Percentiles rank a stretch among this genome's conserved stretches.
These are phyloP conservation scores for Gasterosteus nipponicus DNA, from an alignment of 2,113 vertebrate species.

Conservation along the genomic window DNA sequence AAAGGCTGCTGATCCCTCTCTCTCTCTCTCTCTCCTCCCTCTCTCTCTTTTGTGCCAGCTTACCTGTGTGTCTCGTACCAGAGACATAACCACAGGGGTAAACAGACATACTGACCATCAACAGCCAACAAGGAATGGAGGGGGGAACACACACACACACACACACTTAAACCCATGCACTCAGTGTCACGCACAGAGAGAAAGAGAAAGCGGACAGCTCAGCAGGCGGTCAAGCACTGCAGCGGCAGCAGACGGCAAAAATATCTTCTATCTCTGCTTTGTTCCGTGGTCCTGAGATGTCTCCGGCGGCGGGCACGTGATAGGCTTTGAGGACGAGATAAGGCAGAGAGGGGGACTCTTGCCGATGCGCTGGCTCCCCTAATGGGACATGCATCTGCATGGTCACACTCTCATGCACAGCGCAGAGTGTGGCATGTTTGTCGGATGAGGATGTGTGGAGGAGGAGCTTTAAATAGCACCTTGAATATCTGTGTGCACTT, in stretches of 20 bases:
- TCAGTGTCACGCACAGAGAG: constrained; percentile 37
- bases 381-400: constrained; percentile 26
- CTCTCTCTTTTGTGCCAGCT: constrained; percentile 45
- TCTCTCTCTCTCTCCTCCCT: constrained; percentile 28
- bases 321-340: constrained; percentile 32
- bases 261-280: constrained; percentile 24
- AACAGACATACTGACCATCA: constrained; percentile 28
- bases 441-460: constrained; percentile 25
- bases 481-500: neutral
- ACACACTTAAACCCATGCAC: constrained; percentile 24
- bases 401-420: constrained; percentile 41
- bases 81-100: constrained; percentile 44
- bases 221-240: constrained; percentile 59
- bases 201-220: constrained; percentile 53
- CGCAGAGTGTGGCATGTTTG: constrained; percentile 20
- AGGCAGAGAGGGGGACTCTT: constrained; percentile 34
- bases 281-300: constrained; percentile 29
- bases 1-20: constrained; percentile 38
- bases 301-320: constrained; percentile 46
- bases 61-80: constrained; percentile 56
- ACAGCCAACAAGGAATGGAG: neutral
- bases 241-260: constrained; percentile 37
- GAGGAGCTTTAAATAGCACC: constrained; percentile 21
- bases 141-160: constrained; percentile 18
- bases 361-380: constrained; percentile 15